These are phyloP conservation scores for Homarus americanus DNA, from an alignment of 1,140 invertebrate species.

Conservation along the genomic window DNA sequence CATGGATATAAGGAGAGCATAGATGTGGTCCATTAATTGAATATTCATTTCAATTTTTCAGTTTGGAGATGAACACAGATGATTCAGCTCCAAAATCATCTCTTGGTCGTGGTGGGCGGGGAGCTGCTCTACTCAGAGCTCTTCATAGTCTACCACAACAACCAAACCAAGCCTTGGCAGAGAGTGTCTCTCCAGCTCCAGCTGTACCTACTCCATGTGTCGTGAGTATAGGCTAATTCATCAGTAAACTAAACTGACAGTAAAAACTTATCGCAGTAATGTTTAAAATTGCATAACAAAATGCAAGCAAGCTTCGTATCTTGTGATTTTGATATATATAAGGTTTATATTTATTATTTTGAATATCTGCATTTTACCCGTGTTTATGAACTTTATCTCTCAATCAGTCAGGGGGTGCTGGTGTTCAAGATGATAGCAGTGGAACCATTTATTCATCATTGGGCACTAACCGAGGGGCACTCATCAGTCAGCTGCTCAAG, in stretches of 20 bases:
- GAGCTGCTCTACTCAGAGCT: not conserved
- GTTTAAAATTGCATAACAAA: no score
- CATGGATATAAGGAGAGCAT: no score
- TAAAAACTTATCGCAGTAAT: no score
- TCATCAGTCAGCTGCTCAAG: not conserved
- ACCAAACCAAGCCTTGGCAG: not conserved
- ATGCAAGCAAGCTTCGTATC: no score
- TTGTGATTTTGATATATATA: no score
- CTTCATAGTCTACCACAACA: not conserved
- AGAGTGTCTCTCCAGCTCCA: not conserved
- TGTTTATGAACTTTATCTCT: not conserved
- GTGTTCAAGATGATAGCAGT: not conserved
- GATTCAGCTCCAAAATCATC: not conserved
- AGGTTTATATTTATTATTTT: no score
- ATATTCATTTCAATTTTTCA: no score
- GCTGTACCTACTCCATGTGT: not conserved
- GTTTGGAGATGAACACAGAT: not conserved
- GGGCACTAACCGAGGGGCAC: not conserved
- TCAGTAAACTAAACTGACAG: no score
- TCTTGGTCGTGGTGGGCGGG: slow-evolving; percentile 5
- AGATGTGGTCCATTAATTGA: no score
- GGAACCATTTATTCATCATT: not conserved
- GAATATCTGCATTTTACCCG: no score
- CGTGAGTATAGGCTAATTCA: not conserved
- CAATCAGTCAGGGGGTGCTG: not conserved